phyloP scores from a whole-genome alignment of 30 jellyfish, hydroid and myxozoan genomes.

The Chironex yamaguchii region DNA sequence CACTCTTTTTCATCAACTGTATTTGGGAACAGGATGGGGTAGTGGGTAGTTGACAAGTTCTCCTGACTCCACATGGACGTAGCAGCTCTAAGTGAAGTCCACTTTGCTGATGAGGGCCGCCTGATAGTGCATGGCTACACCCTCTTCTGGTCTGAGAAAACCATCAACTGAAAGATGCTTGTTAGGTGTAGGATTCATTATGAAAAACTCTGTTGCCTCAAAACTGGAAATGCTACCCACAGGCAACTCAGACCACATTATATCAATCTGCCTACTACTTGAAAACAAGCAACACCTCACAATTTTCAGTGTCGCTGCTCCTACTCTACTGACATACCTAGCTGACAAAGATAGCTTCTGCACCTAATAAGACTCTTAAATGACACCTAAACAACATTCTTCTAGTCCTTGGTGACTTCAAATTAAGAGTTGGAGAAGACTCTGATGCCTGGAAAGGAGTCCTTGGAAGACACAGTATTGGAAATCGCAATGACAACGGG shows the following conservation, averaged over 20 bases:
- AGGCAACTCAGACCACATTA: not conserved
- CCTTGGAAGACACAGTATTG: slow-evolving; percentile 6
- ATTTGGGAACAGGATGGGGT: no score
- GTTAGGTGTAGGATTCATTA: not conserved
- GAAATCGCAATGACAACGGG: slow-evolving; percentile 6
- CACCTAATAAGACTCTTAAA: no score
- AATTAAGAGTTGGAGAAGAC: slow-evolving; percentile 7
- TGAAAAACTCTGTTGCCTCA: not conserved
- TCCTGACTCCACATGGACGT: slow-evolving; percentile 4
- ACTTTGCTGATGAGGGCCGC: slow-evolving; percentile 4
- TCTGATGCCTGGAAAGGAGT: slow-evolving; percentile 2
- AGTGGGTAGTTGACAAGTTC: no score
- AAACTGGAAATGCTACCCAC: not conserved
- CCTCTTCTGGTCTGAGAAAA: slow-evolving; percentile 10
- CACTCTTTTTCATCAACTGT: no score
- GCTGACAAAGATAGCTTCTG: no score
- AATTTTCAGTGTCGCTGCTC: not conserved
- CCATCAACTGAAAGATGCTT: not conserved
- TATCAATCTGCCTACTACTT: not conserved
- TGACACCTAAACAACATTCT: not conserved
- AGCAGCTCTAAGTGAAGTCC: slow-evolving; percentile 14
- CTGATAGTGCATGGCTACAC: not conserved
- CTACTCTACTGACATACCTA: no score
- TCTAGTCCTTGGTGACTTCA: slow-evolving; percentile 9
- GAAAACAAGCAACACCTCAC: not conserved